phyloP scores from a whole-genome alignment of 2,797 vertebrate genomes.

The Strix occidentalis region DNA sequence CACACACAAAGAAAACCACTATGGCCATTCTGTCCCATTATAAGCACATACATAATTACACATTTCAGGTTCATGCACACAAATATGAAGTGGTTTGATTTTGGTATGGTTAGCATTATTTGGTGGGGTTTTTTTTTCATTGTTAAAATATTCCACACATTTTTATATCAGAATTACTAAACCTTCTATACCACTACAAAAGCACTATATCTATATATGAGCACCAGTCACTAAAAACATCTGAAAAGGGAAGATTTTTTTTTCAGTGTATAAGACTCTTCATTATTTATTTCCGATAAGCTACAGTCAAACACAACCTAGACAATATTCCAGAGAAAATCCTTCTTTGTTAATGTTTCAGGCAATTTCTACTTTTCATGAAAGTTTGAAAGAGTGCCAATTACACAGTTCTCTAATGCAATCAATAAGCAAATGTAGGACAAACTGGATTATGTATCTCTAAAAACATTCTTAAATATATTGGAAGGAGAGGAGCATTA shows the following conservation, averaged over 20 bases:
- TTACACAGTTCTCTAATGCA: not conserved
- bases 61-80: not conserved
- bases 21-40: not conserved
- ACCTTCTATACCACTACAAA: not conserved
- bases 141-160: not conserved
- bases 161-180: not conserved
- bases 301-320: not conserved
- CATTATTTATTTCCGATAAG: not conserved
- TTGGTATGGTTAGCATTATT: not conserved
- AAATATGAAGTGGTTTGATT: not conserved
- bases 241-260: not conserved
- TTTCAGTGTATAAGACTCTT: not conserved
- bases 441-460: not conserved
- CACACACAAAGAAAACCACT: not conserved
- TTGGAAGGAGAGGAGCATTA: not conserved
- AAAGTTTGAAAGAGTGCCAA: not conserved
- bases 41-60: not conserved
- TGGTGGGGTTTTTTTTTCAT: not conserved
- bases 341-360: not conserved
- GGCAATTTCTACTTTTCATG: not conserved
- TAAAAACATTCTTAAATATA: not conserved
- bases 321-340: not conserved
- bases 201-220: not conserved
- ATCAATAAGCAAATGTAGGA: not conserved
- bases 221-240: not conserved